Conservation (phyloP, 1,140 invertebrate genomes). For the Eumeta japonica region DNA sequence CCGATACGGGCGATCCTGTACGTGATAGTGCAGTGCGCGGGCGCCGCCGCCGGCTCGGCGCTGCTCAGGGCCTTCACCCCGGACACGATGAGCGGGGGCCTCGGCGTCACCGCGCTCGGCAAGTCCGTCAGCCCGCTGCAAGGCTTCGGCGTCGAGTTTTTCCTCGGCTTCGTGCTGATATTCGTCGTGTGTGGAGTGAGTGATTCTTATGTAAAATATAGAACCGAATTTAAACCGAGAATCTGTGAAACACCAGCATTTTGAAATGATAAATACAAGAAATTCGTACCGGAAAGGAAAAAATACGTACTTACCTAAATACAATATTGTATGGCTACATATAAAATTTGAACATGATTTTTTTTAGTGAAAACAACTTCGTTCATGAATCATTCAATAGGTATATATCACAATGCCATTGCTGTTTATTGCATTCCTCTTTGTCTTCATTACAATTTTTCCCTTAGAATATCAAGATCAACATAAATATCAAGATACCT, state of each 20-base stretch:
- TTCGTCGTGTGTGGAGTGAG: constrained; percentile 83
- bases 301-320: not conserved
- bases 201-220: constrained; percentile 5
- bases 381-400: too few relatives aligned
- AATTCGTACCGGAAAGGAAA: not conserved
- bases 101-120: constrained; percentile 65
- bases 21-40: constrained; percentile 79
- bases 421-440: too few relatives aligned
- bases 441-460: too few relatives aligned
- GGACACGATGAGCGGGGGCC: constrained; percentile 52
- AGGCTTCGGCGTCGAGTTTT: constrained; percentile 85
- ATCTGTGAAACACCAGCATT: too few relatives aligned
- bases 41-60: constrained; percentile 80
- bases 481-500: too few relatives aligned
- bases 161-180: constrained; percentile 86
- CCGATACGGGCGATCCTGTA: constrained; percentile 77
- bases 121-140: constrained; percentile 65
- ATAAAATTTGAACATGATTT: too few relatives aligned
- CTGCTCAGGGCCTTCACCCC: constrained; percentile 63
- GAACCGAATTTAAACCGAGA: too few relatives aligned
- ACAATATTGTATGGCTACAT: too few relatives aligned
- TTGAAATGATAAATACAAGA: not conserved
- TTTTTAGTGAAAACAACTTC: too few relatives aligned
- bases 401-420: too few relatives aligned
- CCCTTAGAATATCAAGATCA: too few relatives aligned